Conservation (phyloP, 2,113 vertebrate species). For the Gymnarchus niloticus region DNA sequence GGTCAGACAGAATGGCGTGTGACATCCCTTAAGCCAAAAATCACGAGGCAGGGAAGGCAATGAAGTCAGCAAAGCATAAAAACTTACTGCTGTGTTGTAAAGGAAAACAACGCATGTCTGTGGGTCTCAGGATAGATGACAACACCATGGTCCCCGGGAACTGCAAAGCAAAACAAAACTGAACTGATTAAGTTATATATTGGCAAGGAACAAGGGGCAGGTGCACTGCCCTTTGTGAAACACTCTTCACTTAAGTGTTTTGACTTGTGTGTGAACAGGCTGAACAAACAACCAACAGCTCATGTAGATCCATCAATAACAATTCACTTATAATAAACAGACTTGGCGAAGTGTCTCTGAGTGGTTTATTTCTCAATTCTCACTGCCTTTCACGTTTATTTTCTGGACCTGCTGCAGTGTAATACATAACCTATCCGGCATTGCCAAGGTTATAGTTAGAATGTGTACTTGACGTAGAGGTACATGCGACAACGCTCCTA, state of each 20-base stretch:
- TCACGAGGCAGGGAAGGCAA: background rate
- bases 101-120: background rate
- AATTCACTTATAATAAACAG: constrained; percentile 1
- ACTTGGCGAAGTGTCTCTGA: background rate
- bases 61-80: background rate
- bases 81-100: background rate
- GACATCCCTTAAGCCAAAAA: background rate
- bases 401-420: background rate
- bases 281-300: background rate
- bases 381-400: background rate
- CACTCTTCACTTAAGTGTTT: background rate
- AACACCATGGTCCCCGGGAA: background rate
- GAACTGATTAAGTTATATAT: background rate
- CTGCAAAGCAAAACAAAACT: background rate
- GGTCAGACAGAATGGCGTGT: background rate
- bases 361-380: background rate
- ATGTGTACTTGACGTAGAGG: background rate
- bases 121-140: background rate
- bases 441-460: background rate
- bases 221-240: background rate
- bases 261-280: background rate
- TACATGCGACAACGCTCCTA: background rate
- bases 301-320: background rate
- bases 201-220: background rate
- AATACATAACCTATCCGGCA: background rate